Evolutionary conservation across 2,888 invertebrate species (phyloP).

Genomic region (Drosophila limbata): DNA sequence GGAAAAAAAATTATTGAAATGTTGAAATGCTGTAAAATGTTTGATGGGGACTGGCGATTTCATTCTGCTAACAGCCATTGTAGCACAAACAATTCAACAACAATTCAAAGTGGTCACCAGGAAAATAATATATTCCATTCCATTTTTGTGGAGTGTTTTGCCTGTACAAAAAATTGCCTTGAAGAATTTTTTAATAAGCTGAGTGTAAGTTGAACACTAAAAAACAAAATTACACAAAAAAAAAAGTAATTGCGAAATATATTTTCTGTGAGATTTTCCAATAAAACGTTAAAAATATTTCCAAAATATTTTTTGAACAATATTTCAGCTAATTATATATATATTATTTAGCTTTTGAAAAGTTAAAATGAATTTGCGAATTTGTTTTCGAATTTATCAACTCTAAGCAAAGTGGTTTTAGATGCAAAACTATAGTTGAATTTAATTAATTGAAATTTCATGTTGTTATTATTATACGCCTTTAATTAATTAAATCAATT

Average conservation of each 20-base stretch:
- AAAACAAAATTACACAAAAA: neutral
- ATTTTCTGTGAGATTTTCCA: neutral
- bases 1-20: slow-evolving; percentile 5
- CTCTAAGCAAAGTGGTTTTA: neutral
- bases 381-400: neutral
- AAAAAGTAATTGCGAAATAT: neutral
- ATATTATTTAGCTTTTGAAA: too few species aligned
- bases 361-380: neutral
- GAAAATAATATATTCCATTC: neutral
- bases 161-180: neutral
- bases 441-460: neutral
- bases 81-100: slow-evolving; percentile 27
- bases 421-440: neutral
- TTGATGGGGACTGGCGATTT: slow-evolving; percentile 12
- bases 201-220: neutral
- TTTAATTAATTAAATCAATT: too few species aligned
- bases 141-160: neutral
- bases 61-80: slow-evolving; percentile 26
- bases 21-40: neutral
- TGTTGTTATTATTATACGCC: neutral
- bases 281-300: neutral
- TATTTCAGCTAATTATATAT: too few species aligned
- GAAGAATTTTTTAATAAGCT: neutral
- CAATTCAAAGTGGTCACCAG: slow-evolving; percentile 10
- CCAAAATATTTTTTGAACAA: neutral